phyloP scores from a whole-genome alignment of 2,797 vertebrate species.

The Saxicola maurus region DNA sequence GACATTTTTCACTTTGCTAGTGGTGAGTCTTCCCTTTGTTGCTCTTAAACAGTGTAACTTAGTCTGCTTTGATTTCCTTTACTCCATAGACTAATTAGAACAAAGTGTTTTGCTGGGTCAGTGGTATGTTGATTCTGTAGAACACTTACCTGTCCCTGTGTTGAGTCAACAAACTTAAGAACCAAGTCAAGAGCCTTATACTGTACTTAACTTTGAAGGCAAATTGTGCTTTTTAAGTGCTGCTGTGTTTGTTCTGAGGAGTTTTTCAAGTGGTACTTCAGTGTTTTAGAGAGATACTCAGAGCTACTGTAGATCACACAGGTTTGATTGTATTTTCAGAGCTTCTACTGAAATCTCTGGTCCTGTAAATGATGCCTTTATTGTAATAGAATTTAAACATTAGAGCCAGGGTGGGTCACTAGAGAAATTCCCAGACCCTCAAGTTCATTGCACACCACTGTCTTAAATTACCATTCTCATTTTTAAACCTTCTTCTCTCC shows the following conservation, averaged over 20 bases:
- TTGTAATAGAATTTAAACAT: not conserved
- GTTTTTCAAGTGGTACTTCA: not conserved
- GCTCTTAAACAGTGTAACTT: not conserved
- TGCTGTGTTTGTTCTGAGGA: not conserved
- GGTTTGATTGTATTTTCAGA: not conserved
- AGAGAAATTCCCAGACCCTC: not conserved
- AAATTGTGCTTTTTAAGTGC: not conserved
- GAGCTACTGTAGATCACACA: not conserved
- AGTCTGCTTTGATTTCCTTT: not conserved
- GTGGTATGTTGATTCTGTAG: not conserved
- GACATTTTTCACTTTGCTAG: not conserved
- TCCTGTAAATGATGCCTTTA: not conserved
- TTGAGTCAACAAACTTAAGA: not conserved
- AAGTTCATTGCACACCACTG: not conserved
- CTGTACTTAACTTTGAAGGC: not conserved
- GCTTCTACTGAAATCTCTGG: not conserved
- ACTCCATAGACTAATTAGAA: not conserved
- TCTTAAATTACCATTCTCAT: not conserved
- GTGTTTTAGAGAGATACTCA: not conserved
- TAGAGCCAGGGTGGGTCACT: not conserved
- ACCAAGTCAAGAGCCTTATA: not conserved
- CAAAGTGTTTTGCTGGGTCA: not conserved
- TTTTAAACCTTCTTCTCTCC: not conserved
- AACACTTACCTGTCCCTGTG: not conserved
- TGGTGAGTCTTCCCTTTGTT: not conserved